Evolutionary conservation across 2,888 invertebrate species (phyloP).

Genomic region (Meteorus colon): DNA sequence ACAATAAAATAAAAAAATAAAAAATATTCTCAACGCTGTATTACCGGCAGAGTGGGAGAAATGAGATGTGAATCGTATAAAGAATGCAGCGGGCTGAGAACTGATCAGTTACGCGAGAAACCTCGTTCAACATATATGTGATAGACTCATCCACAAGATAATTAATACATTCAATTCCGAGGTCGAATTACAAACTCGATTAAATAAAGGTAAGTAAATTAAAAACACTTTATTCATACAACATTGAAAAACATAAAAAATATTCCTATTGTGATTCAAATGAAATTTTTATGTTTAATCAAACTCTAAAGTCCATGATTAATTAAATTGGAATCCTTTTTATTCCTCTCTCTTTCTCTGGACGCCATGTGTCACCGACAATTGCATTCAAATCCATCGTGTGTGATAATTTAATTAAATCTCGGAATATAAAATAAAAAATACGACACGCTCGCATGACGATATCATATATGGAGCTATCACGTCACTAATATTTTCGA

Average conservation of each 20-base stretch:
- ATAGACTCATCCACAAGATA: too few species aligned
- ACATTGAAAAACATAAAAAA: too few species aligned
- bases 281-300: neutral
- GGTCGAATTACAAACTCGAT: neutral
- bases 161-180: too few species aligned
- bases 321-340: neutral
- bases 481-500: neutral
- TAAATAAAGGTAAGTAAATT: too few species aligned
- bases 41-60: conserved; percentile 50
- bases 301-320: neutral
- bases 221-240: too few species aligned
- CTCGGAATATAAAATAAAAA: neutral
- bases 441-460: too few species aligned
- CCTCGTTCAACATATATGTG: neutral
- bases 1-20: conserved; percentile 13
- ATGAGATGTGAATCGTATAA: conserved; percentile 47
- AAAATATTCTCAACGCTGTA: conserved; percentile 28
- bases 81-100: conserved; percentile 43
- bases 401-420: neutral
- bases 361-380: neutral
- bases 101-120: conserved; percentile 34
- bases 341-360: neutral
- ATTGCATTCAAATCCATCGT: neutral
- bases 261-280: too few species aligned
- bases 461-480: neutral